Conservation (phyloP, 2,797 vertebrate species). For the Antrozous pallidus region DNA sequence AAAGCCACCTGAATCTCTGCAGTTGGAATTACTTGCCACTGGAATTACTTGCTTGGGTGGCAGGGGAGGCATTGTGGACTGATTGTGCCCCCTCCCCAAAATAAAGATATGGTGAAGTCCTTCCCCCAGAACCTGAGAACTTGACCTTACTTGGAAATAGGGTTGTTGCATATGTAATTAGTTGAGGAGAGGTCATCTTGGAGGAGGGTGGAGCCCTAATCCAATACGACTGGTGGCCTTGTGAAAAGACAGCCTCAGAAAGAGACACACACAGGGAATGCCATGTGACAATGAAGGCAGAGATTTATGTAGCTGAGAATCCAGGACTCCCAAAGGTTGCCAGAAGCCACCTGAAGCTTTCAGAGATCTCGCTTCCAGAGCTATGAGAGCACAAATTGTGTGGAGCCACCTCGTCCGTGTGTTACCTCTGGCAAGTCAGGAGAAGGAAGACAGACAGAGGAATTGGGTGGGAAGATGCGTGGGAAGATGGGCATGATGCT, state of each 20-base stretch:
- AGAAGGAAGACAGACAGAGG: background rate
- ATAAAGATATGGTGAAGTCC: background rate
- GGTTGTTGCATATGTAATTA: too few relatives aligned
- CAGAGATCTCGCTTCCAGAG: background rate
- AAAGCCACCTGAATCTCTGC: too few relatives aligned
- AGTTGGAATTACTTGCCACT: too few relatives aligned
- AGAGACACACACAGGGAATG: accelerated
- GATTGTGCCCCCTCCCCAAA: background rate
- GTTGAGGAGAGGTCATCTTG: background rate
- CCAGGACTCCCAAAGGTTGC: background rate
- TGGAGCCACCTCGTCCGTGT: too few relatives aligned
- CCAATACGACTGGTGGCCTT: background rate
- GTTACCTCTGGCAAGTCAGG: background rate
- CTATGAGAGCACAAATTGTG: background rate
- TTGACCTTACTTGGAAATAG: background rate
- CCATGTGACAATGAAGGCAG: background rate
- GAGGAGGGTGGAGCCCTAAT: background rate
- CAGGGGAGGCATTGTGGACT: background rate
- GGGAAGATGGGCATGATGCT: background rate
- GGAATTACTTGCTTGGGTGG: too few relatives aligned
- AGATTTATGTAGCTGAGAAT: accelerated
- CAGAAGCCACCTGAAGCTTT: background rate
- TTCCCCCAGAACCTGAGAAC: background rate
- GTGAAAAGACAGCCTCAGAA: background rate
- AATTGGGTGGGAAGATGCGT: background rate